A percentile compares a stretch with the other conserved stretches of the same genome.
Conservation (phyloP, 2,888 invertebrate species). For the Hyposoter dolosus region DNA sequence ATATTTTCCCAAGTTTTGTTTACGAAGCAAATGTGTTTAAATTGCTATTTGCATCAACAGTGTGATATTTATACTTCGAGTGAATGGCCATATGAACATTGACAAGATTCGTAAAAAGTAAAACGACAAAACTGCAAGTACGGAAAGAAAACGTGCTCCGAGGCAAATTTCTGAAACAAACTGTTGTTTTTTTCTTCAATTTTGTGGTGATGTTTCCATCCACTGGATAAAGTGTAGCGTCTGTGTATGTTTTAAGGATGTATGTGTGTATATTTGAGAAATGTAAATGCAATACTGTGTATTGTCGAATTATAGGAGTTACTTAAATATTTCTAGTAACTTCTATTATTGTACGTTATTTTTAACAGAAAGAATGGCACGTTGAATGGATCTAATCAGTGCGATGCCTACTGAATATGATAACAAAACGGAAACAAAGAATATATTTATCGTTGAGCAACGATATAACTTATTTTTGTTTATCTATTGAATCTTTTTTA, state of each 20-base stretch:
- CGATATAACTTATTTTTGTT: conserved; percentile 19
- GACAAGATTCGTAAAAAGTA: conserved; percentile 4
- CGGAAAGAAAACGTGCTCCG: conserved; percentile 46
- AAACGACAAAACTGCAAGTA: conserved; percentile 50
- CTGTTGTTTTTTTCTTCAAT: conserved; percentile 50
- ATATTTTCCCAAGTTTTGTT: background rate
- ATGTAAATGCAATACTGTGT: conserved; percentile 76
- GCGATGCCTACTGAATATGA: conserved; percentile 25
- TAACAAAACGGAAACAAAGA: conserved; percentile 8
- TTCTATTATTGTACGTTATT: conserved; percentile 67
- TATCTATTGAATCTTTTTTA: background rate
- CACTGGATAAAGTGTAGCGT: conserved; percentile 66
- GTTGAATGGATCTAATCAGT: conserved; percentile 36
- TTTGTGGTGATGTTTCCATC: conserved; percentile 50
- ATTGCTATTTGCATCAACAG: background rate
- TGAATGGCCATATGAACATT: background rate
- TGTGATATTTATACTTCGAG: conserved; percentile 24
- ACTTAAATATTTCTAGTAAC: conserved; percentile 44
- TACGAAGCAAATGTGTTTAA: background rate
- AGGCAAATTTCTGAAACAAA: conserved; percentile 10
- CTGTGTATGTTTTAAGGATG: conserved; percentile 65
- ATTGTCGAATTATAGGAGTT: conserved; percentile 72
- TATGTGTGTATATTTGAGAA: conserved; percentile 68
- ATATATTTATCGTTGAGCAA: conserved; percentile 15
- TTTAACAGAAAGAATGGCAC: conserved; percentile 65